Conservation (phyloP, 2,113 vertebrate genomes). For the Cheirogaleus medius region DNA sequence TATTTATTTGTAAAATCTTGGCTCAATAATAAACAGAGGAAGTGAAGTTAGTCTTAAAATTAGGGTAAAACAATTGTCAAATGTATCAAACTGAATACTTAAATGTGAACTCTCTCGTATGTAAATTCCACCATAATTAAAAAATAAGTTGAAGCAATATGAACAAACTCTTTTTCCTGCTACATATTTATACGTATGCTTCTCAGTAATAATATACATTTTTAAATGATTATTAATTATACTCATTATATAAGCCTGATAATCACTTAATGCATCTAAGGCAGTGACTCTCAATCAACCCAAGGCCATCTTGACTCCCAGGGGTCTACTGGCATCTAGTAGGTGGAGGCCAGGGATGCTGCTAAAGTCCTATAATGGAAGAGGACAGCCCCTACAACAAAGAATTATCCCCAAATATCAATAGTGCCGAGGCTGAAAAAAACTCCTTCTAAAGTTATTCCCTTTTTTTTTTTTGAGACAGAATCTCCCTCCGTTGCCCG, state of each 20-base stretch:
- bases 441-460: neutral
- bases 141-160: neutral
- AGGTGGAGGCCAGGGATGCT: neutral
- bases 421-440: accelerated
- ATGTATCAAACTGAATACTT: neutral
- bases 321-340: neutral
- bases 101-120: neutral
- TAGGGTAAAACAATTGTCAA: neutral
- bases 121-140: neutral
- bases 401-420: neutral
- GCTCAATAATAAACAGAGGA: neutral
- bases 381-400: neutral
- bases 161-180: neutral
- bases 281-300: neutral
- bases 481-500: too few relatives aligned
- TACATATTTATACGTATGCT: accelerated
- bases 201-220: neutral
- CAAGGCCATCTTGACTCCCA: neutral
- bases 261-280: neutral
- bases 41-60: neutral
- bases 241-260: neutral
- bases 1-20: neutral
- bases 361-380: too few relatives aligned
- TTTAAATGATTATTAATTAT: neutral
- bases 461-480: too few relatives aligned